A percentile compares a stretch with the other conserved stretches of the same genome.
These are phyloP conservation scores for Triops longicaudatus DNA, from an alignment of 1,140 invertebrate genomes.

Conservation along the genomic window DNA sequence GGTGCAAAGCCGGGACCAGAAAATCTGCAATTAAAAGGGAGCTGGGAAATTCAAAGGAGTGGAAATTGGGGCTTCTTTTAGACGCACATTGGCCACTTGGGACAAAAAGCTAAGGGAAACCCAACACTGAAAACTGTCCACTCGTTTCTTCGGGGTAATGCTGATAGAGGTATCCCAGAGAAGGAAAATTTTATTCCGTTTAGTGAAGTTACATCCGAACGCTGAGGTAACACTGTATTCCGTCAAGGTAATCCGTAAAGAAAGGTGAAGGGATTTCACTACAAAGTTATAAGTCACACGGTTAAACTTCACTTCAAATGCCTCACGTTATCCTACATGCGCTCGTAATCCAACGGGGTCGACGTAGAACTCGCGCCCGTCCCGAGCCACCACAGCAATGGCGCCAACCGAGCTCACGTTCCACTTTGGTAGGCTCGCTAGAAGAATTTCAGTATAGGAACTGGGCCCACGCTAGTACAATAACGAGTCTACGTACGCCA, in stretches of 20 bases:
- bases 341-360: conserved; percentile 13
- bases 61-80: too few relatives aligned
- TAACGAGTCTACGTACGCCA: background rate
- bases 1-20: too few relatives aligned
- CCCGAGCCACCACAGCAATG: conserved; percentile 9
- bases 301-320: background rate
- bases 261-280: background rate
- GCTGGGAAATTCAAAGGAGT: too few relatives aligned
- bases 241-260: background rate
- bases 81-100: too few relatives aligned
- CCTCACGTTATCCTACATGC: conserved; percentile 14
- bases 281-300: background rate
- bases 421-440: background rate
- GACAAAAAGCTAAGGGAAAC: too few relatives aligned
- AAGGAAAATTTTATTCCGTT: background rate
- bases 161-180: too few relatives aligned
- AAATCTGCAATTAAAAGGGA: too few relatives aligned
- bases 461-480: background rate
- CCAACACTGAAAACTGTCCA: too few relatives aligned
- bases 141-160: too few relatives aligned
- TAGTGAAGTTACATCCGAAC: background rate
- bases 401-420: background rate
- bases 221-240: background rate
- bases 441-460: background rate
- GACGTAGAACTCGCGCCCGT: conserved; percentile 9